Conservation (phyloP, 2,888 invertebrate genomes). For the Mystacides longicornis region DNA sequence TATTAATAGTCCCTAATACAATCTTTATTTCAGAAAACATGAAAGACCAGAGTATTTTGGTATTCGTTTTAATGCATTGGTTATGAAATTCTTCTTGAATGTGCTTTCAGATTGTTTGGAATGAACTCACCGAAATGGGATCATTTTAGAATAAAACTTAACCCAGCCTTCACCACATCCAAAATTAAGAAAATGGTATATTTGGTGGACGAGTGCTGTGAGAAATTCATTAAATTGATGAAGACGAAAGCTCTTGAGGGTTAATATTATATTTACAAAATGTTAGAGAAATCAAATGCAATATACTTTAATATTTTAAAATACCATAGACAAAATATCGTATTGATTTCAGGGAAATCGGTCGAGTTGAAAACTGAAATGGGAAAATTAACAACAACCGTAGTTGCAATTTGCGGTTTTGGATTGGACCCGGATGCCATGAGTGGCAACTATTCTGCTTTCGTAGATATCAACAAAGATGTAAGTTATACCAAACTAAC, state of each 20-base stretch:
- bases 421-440: constrained; percentile 13
- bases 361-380: constrained; percentile 17
- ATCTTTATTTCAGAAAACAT: no score
- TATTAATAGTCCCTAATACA: background rate
- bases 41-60: no score
- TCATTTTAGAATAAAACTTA: constrained; percentile 10
- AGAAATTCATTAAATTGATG: constrained; percentile 3
- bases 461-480: constrained; percentile 15
- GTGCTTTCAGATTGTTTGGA: constrained; percentile 8
- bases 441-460: constrained; percentile 10
- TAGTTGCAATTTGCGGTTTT: constrained; percentile 15
- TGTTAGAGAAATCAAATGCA: no score
- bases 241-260: background rate
- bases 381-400: constrained; percentile 13
- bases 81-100: background rate
- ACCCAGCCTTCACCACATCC: constrained; percentile 10
- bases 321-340: no score
- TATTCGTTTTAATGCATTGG: no score
- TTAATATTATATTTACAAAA: no score
- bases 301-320: no score
- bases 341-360: constrained; percentile 2
- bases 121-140: constrained; percentile 13
- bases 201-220: constrained; percentile 16
- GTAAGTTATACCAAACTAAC: constrained; percentile 5
- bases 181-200: constrained; percentile 15